Evolutionary conservation across 2,888 invertebrate genomes (phyloP).

Genomic region (Metalampra italica): DNA sequence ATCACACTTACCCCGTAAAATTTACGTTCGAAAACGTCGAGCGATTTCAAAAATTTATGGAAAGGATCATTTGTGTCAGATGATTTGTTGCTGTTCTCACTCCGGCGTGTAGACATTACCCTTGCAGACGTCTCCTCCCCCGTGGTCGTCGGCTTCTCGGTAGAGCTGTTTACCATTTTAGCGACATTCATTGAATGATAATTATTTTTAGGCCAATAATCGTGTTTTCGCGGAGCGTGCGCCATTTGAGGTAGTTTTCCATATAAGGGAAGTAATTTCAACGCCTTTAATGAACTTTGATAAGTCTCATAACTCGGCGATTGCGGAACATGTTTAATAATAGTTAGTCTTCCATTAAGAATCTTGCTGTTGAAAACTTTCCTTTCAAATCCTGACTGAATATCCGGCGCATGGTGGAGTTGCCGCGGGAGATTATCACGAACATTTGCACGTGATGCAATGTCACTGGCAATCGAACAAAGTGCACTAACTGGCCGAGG

Average conservation of each 20-base stretch:
- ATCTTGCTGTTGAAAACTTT: neutral
- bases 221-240: neutral
- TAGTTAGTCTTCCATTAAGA: neutral
- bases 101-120: too few species aligned
- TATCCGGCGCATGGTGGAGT: neutral
- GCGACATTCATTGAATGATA: too few species aligned
- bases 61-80: neutral
- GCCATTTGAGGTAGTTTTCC: neutral
- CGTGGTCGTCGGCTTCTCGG: too few species aligned
- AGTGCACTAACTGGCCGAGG: too few species aligned
- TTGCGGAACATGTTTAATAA: neutral
- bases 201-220: too few species aligned
- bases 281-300: neutral
- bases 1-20: constrained; percentile 37
- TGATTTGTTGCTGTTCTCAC: neutral
- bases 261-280: neutral
- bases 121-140: too few species aligned
- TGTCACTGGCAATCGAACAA: neutral
- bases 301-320: neutral
- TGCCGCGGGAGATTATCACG: neutral
- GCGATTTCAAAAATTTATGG: constrained; percentile 10
- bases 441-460: neutral
- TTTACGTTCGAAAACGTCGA: constrained; percentile 35
- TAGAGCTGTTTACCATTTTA: neutral
- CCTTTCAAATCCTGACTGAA: neutral